Percentiles rank a stretch among this genome's conserved stretches.
These are phyloP conservation scores for Lithobates pipiens DNA, from an alignment of 2,797 vertebrate species.

Conservation along the genomic window DNA sequence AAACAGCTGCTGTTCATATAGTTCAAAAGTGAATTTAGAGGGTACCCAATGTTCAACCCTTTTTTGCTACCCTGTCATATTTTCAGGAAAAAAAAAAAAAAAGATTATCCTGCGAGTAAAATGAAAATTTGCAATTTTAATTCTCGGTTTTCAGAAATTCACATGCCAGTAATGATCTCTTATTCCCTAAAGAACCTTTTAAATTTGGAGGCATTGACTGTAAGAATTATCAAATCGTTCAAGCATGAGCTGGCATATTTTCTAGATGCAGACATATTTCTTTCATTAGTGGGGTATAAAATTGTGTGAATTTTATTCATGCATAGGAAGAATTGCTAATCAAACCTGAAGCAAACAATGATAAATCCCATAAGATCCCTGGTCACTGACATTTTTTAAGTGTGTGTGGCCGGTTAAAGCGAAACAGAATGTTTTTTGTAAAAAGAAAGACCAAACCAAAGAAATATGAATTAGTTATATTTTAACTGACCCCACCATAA, in stretches of 20 bases:
- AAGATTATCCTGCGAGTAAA: neutral
- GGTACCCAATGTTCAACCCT: neutral
- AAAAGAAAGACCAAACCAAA: no score
- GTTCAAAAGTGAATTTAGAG: neutral
- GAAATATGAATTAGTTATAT: neutral
- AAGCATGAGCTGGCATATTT: neutral
- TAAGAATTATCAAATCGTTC: neutral
- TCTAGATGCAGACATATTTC: neutral
- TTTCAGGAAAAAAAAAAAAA: no score
- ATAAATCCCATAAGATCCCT: neutral
- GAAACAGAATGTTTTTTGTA: no score
- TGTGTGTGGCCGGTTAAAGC: no score
- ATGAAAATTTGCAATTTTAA: neutral
- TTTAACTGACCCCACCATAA: neutral
- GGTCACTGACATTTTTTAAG: neutral
- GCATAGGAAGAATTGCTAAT: neutral
- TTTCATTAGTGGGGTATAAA: neutral
- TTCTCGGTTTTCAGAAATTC: neutral
- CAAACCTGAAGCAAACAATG: neutral
- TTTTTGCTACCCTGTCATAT: neutral
- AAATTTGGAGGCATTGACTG: neutral
- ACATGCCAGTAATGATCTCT: neutral
- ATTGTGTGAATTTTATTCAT: neutral
- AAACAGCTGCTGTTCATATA: conserved; percentile 1
- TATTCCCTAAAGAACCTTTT: neutral